Conservation (phyloP, 2,113 vertebrate genomes). For the Brienomyrus longianalis region DNA sequence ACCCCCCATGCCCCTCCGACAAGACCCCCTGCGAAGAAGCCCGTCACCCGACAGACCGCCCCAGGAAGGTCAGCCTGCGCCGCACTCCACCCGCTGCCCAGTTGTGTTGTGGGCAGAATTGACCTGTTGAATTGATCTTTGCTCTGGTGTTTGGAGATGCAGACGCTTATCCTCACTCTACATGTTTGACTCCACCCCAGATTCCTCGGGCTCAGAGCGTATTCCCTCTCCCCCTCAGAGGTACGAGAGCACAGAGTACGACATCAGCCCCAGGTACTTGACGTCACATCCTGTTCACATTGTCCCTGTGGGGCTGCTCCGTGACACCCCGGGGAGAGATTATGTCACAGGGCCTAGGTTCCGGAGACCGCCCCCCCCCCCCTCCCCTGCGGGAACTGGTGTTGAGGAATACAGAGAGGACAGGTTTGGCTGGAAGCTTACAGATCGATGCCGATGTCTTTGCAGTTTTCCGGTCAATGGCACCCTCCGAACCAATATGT, state of each 20-base stretch:
- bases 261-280: conserved; percentile 40
- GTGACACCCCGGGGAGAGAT: neutral
- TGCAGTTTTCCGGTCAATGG: conserved; percentile 44
- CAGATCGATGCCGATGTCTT: neutral
- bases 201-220: conserved; percentile 54
- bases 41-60: conserved; percentile 35
- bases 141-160: neutral
- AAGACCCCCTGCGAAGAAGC: conserved; percentile 30
- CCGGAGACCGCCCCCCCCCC: neutral
- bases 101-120: neutral
- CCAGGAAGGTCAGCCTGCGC: conserved; percentile 44
- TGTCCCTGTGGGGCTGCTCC: neutral
- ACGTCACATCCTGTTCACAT: neutral
- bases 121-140: neutral
- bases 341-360: neutral
- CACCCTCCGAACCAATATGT: conserved; percentile 42
- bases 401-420: neutral
- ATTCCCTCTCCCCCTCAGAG: conserved; percentile 49
- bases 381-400: neutral
- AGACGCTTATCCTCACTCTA: neutral
- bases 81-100: neutral
- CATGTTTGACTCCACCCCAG: conserved; percentile 32
- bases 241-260: conserved; percentile 54
- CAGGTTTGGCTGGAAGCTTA: neutral
- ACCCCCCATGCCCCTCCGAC: conserved; percentile 26